phyloP scores from a whole-genome alignment of 2,888 invertebrate genomes.

The Stenodera caucasica region DNA sequence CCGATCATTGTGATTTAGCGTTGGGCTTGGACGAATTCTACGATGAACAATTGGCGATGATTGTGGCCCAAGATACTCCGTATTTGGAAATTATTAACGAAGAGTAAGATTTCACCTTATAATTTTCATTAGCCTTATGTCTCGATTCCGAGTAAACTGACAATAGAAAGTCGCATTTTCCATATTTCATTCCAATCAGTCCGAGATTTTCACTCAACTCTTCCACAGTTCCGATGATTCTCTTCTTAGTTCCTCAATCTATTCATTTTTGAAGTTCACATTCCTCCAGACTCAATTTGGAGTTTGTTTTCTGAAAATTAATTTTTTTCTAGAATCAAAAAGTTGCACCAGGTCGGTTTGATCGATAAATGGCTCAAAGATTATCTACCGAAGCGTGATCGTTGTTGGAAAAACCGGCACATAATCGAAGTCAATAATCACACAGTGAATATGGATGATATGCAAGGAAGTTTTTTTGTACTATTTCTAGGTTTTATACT shows the following conservation, averaged over 20 bases:
- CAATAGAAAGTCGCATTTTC: no score
- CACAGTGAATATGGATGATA: conserved; percentile 85
- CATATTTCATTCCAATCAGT: no score
- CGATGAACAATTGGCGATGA: conserved; percentile 77
- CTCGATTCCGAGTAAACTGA: no score
- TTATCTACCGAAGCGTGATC: conserved; percentile 76
- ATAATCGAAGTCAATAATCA: conserved; percentile 77
- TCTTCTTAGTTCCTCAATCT: no score
- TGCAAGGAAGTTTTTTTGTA: conserved; percentile 91
- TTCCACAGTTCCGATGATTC: no score
- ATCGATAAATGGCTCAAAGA: conserved; percentile 80
- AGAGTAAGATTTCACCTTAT: conserved; percentile 62
- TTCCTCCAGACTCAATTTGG: no score
- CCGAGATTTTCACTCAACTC: no score
- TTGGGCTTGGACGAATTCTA: conserved; percentile 76
- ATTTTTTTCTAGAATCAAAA: conserved; percentile 64
- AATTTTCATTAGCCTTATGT: no score
- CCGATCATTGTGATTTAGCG: conserved; percentile 74
- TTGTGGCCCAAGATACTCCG: conserved; percentile 74
- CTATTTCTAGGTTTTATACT: conserved; percentile 71
- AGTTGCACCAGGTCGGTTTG: conserved; percentile 82
- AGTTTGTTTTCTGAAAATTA: no score
- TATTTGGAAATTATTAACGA: conserved; percentile 75
- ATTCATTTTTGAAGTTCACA: no score
- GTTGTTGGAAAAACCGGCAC: conserved; percentile 71